Base-by-base conservation (phyloP, 2,888 invertebrate species). In the Agrypnus murinus region DNA sequence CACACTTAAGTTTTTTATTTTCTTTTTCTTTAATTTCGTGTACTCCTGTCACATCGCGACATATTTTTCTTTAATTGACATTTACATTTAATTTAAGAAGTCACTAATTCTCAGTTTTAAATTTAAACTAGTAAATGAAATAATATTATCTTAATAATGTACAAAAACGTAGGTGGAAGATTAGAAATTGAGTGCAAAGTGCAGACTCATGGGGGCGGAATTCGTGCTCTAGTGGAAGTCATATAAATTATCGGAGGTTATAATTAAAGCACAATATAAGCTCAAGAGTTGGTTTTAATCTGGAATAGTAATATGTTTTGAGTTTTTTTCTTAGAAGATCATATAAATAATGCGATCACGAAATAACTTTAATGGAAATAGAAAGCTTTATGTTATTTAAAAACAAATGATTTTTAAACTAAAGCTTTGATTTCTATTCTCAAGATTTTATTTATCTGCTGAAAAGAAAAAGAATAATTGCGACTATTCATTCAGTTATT, bases 331-430 rank as follows among this genome's bases (percentile, higher is more conserved):
- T 43, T 60, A 43, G 19, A 43, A 38, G 40, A 50, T 53, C 50
- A 59, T 55, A 55, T 60, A 65, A 71, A 68, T 71, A 70, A 57
- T 67, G 58, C 65, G 70, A 65, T 73, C 73, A 70, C 70, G 67
- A 73, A 64, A 43, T 62, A 67, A 43, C 43, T 15, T 53, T 67
- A 67, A 67, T 67, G 67, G 36, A 60, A 62, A 48, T 66, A 59
- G 66, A 66, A 66, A 66, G 66, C 48, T 59, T 72, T 46, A 12
- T 32, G 25, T 25, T 25, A n/a, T n/a, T n/a, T n/a, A n/a, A n/a
- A n/a, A n/a, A n/a, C n/a, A n/a, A n/a, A n/a, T n/a, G n/a, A n/a
- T n/a, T n/a, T n/a, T n/a, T n/a, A n/a, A n/a, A n/a, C n/a, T n/a
- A n/a, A n/a, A n/a, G n/a, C n/a, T n/a, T n/a, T n/a, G n/a, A n/a